Percentiles rank a stretch among this genome's conserved stretches.
phyloP scores from a whole-genome alignment of 2,797 vertebrate species.

The Lindbergichthys nudifrons region DNA sequence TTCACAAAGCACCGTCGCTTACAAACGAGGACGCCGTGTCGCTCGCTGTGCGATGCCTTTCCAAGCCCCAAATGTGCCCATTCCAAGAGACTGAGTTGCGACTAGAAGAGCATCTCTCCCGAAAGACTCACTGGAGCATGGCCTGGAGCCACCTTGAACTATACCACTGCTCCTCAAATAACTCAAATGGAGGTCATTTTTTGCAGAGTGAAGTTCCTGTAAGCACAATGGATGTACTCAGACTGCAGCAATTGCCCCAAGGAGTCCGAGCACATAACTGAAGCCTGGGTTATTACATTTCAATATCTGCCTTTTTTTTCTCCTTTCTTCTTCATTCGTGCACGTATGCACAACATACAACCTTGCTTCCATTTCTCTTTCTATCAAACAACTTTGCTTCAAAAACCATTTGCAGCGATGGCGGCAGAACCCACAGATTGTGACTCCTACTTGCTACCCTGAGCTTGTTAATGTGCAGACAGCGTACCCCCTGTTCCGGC shows the following conservation, averaged over 20 bases:
- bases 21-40: constrained; percentile 33
- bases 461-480: constrained; percentile 49
- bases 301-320: constrained; percentile 15
- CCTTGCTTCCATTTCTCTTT: background rate
- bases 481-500: constrained; percentile 25
- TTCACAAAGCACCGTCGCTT: constrained; percentile 58
- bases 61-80: constrained; percentile 8
- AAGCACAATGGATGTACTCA: constrained; percentile 63
- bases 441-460: constrained; percentile 39
- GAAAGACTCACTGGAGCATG: constrained; percentile 57
- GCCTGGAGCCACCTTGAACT: constrained; percentile 68
- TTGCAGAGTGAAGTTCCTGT: constrained; percentile 53
- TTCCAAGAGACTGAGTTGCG: constrained; percentile 34
- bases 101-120: constrained; percentile 51
- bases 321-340: constrained; percentile 4
- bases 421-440: constrained; percentile 51
- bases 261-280: constrained; percentile 49
- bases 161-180: constrained; percentile 66
- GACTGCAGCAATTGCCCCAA: constrained; percentile 52
- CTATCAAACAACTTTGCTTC: constrained; percentile 25
- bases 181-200: constrained; percentile 72
- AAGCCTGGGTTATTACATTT: constrained; percentile 42
- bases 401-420: constrained; percentile 31
- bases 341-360: constrained; percentile 8
- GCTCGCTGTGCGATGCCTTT: constrained; percentile 32